Conservation (phyloP, 2,113 vertebrate species). For the Pongo pygmaeus region DNA sequence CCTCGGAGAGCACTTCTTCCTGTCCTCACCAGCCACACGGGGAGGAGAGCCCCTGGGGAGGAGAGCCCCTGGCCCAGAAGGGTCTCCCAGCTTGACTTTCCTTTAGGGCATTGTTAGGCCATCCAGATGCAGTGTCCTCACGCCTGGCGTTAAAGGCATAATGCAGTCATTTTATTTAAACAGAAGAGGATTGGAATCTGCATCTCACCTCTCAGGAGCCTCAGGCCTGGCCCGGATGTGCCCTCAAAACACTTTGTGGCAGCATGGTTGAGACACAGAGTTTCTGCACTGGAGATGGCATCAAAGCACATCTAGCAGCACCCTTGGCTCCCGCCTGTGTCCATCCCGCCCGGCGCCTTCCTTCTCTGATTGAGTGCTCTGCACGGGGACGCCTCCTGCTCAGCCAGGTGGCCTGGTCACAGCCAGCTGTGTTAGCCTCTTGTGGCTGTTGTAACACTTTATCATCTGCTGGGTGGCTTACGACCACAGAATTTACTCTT, state of each 20-base stretch:
- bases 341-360: not conserved
- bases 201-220: not conserved
- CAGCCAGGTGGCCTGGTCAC: not conserved
- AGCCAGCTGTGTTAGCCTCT: not conserved
- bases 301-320: not conserved
- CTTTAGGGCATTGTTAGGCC: too few relatives aligned
- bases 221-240: not conserved
- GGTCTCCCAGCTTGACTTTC: too few relatives aligned
- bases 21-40: accelerated
- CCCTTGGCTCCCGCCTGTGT: not conserved
- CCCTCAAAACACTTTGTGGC: not conserved
- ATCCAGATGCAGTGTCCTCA: too few relatives aligned
- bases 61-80: not conserved
- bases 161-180: not conserved
- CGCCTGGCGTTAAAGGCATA: not conserved
- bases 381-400: not conserved
- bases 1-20: accelerated
- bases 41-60: not conserved
- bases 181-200: not conserved
- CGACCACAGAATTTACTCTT: not conserved
- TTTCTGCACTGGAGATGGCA: not conserved
- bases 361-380: not conserved
- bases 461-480: not conserved
- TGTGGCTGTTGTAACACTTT: not conserved
- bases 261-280: accelerated